A percentile compares a stretch with the other conserved stretches of the same genome.
phyloP scores from a whole-genome alignment of 2,888 invertebrate species.

The Mimas tiliae region DNA sequence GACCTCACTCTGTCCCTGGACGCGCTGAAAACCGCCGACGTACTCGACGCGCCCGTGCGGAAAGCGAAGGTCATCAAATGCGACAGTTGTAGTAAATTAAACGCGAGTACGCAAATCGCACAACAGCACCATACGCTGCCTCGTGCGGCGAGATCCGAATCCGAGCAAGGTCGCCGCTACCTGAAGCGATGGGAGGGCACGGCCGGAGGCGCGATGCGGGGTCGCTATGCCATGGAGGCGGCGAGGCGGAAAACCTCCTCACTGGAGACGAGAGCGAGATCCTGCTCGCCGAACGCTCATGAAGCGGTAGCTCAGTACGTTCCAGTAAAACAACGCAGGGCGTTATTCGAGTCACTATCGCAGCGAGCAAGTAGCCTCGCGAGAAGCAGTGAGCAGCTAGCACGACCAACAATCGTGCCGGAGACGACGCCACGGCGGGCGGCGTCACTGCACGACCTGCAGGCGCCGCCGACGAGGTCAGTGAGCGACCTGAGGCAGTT shows the following conservation, averaged over 20 bases:
- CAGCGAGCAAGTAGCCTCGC: constrained; percentile 86
- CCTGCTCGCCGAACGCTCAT: constrained; percentile 77
- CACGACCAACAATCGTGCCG: constrained; percentile 63
- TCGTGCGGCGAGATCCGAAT: constrained; percentile 71
- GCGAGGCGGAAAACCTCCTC: constrained; percentile 75
- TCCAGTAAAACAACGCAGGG: constrained; percentile 88
- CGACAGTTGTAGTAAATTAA: constrained; percentile 77
- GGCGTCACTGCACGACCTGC: constrained; percentile 87
- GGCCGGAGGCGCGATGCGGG: constrained; percentile 70
- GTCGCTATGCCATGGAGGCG: constrained; percentile 72
- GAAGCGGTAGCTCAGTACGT: constrained; percentile 86
- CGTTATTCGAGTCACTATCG: constrained; percentile 88
- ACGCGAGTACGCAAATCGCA: constrained; percentile 53
- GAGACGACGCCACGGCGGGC: constrained; percentile 85
- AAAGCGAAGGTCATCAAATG: constrained; percentile 77
- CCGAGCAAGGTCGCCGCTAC: constrained; percentile 74
- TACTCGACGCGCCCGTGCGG: constrained; percentile 72
- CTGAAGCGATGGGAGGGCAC: constrained; percentile 78
- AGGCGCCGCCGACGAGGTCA: constrained; percentile 80
- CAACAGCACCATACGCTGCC: constrained; percentile 75
- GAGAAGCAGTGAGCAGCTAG: constrained; percentile 86
- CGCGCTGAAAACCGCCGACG: constrained; percentile 76
- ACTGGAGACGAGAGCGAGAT: constrained; percentile 72
- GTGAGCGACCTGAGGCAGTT: constrained; percentile 89
- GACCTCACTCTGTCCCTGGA: constrained; percentile 79